Evolutionary conservation across 30 jellyfish, hydroid and myxozoan genomes (phyloP).

Genomic region (Clytia hemisphaerica): DNA sequence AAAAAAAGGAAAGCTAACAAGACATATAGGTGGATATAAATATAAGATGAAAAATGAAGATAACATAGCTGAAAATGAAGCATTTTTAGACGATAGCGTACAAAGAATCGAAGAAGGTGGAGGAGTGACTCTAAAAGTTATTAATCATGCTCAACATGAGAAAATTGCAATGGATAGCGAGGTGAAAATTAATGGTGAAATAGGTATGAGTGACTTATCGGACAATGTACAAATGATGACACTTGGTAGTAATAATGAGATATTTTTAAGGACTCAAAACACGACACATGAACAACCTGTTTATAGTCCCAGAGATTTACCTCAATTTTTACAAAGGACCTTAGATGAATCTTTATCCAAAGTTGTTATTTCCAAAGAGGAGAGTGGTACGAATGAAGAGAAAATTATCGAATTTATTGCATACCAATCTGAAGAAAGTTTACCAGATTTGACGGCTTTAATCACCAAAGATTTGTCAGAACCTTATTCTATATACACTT

Average conservation of each 20-base stretch:
- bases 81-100: too few relatives aligned
- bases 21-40: too few relatives aligned
- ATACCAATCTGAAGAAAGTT: conserved; percentile 54
- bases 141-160: too few relatives aligned
- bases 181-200: too few relatives aligned
- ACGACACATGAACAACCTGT: conserved; percentile 5
- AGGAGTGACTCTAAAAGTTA: too few relatives aligned
- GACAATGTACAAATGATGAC: conserved; percentile 35
- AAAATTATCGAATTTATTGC: conserved; percentile 39
- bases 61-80: too few relatives aligned
- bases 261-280: conserved; percentile 20
- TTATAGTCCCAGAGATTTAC: conserved; percentile 13
- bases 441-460: conserved; percentile 78
- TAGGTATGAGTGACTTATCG: too few relatives aligned
- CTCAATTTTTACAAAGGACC: conserved; percentile 21
- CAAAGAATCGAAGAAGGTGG: too few relatives aligned
- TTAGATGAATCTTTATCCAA: conserved; percentile 29
- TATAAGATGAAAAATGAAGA: too few relatives aligned
- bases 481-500: conserved; percentile 84
- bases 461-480: conserved; percentile 81
- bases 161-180: too few relatives aligned
- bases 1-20: too few relatives aligned
- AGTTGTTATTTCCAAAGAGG: conserved; percentile 31
- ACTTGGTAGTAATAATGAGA: conserved; percentile 20
- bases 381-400: conserved; percentile 28